These are phyloP conservation scores for Aphelinus atriplicis DNA, from an alignment of 1,140 invertebrate genomes.

Conservation along the genomic window DNA sequence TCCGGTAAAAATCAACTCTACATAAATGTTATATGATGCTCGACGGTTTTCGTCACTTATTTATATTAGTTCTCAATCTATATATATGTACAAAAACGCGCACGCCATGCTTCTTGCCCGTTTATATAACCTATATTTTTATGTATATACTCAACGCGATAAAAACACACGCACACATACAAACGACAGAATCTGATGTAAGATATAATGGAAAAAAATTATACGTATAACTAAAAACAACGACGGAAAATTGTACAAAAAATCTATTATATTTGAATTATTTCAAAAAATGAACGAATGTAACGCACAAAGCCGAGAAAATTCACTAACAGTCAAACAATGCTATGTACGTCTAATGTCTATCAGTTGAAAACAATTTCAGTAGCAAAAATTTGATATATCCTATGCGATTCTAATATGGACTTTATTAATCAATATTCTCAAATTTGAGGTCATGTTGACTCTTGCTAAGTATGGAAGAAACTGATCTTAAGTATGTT, in stretches of 20 bases:
- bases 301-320: slow-evolving; percentile 27
- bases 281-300: background rate
- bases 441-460: too few species aligned
- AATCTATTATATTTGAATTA: background rate
- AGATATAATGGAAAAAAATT: background rate
- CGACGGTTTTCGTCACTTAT: slow-evolving; percentile 12
- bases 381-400: too few species aligned
- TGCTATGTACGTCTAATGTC: too few species aligned
- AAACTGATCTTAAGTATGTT: slow-evolving; percentile 35
- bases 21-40: slow-evolving; percentile 23
- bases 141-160: slow-evolving; percentile 38
- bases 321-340: background rate
- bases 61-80: slow-evolving; percentile 30
- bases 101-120: slow-evolving; percentile 15
- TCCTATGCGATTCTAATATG: too few species aligned
- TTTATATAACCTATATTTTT: slow-evolving; percentile 38
- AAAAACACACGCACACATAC: slow-evolving; percentile 18
- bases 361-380: too few species aligned
- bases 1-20: slow-evolving; percentile 28
- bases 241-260: slow-evolving; percentile 21
- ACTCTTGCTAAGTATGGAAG: slow-evolving; percentile 30
- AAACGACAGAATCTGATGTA: slow-evolving; percentile 24
- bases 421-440: background rate
- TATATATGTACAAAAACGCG: slow-evolving; percentile 33
- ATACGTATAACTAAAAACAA: background rate